phyloP scores from a whole-genome alignment of 2,113 vertebrate species.

The Corythaixoides concolor region DNA sequence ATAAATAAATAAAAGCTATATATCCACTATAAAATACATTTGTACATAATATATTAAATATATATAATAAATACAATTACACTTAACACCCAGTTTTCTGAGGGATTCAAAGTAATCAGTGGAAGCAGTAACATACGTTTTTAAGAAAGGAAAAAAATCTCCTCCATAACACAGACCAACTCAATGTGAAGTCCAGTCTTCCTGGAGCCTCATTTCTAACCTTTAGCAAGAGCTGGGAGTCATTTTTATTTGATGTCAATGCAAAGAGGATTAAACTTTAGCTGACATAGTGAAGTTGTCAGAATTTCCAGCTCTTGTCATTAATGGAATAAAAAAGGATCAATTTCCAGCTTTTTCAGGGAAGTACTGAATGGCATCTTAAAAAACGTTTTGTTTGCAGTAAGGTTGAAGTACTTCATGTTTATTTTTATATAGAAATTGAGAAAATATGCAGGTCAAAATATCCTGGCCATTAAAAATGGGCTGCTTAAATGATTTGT shows the following conservation, averaged over 20 bases:
- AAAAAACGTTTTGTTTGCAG: background rate
- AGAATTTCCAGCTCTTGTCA: background rate
- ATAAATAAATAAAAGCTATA: background rate
- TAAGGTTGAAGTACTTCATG: background rate
- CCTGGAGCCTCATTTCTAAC: background rate
- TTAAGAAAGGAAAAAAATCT: background rate
- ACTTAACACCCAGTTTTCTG: background rate
- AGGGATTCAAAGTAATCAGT: background rate
- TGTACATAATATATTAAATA: fast-evolving
- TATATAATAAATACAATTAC: background rate
- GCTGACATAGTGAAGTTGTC: background rate
- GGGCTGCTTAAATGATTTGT: background rate
- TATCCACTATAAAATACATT: background rate
- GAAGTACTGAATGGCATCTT: background rate
- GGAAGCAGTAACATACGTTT: background rate
- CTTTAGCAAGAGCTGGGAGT: background rate
- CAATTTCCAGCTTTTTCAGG: background rate
- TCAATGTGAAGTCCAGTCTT: background rate
- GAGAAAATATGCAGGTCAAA: background rate
- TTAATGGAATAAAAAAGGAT: background rate
- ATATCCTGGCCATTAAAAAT: background rate
- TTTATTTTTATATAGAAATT: background rate
- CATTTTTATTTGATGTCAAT: background rate
- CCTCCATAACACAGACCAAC: background rate
- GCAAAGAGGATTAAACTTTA: background rate